Percentiles rank a stretch among this genome's conserved stretches.
Conservation (phyloP, 2,113 vertebrate species). For the Megaleporinus macrocephalus region DNA sequence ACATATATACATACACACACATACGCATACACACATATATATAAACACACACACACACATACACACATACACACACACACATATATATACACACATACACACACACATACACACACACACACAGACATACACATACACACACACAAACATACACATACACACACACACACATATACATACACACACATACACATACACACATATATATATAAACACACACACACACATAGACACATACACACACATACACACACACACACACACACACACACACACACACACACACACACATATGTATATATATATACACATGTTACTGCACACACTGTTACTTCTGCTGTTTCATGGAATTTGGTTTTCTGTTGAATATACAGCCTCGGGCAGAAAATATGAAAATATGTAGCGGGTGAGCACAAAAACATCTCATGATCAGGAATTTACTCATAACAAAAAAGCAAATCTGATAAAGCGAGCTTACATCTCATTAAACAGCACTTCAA, state of each 20-base stretch:
- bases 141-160: constrained; percentile 36
- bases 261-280: constrained; percentile 22
- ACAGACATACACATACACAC: constrained; percentile 29
- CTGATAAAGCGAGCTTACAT: neutral
- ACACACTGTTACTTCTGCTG: constrained; percentile 15
- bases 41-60: constrained; percentile 32
- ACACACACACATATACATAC: constrained; percentile 27
- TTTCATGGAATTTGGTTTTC: constrained; percentile 27
- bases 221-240: constrained; percentile 32
- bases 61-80: constrained; percentile 28
- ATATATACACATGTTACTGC: neutral
- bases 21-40: no score
- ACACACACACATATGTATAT: constrained; percentile 37
- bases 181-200: constrained; percentile 31
- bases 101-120: constrained; percentile 29
- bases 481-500: neutral
- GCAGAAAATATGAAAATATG: constrained; percentile 31
- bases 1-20: constrained; percentile 33
- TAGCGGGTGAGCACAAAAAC: neutral
- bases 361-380: constrained; percentile 37
- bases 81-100: constrained; percentile 5
- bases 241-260: constrained; percentile 25
- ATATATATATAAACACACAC: no score
- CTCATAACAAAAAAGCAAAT: constrained; percentile 11
- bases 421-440: constrained; percentile 19